Conservation (phyloP, 2,113 vertebrate genomes). For the Nycticryphes semicollaris region DNA sequence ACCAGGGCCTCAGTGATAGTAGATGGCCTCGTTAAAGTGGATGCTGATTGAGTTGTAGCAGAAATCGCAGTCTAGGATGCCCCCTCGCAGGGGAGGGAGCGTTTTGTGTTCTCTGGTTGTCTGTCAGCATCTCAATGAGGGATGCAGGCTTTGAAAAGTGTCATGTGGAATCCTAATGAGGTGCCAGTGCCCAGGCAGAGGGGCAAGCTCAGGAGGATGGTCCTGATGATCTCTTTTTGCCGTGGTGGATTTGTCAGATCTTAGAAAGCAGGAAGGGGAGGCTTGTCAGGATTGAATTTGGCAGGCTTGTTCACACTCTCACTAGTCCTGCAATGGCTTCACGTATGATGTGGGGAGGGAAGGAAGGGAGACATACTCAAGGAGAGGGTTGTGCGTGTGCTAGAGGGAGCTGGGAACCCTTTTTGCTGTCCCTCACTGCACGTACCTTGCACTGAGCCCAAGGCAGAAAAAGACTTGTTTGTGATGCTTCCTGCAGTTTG, state of each 20-base stretch:
- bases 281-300: neutral
- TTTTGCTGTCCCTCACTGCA: neutral
- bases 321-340: neutral
- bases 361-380: neutral
- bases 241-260: neutral
- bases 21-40: neutral
- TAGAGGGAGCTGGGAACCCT: neutral
- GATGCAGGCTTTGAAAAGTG: neutral
- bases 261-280: neutral
- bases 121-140: slow-evolving; percentile 46
- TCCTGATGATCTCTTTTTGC: neutral
- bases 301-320: neutral
- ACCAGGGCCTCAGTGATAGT: neutral
- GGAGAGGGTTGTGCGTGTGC: neutral
- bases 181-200: neutral
- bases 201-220: neutral
- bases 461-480: neutral
- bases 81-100: neutral
- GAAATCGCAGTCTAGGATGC: neutral
- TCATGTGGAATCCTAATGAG: slow-evolving; percentile 35
- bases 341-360: neutral
- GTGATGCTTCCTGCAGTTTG: neutral
- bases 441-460: neutral
- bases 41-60: slow-evolving; percentile 1
- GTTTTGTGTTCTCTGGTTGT: neutral